phyloP scores from a whole-genome alignment of 2,888 invertebrate species.

The Stratiomys singularior region DNA sequence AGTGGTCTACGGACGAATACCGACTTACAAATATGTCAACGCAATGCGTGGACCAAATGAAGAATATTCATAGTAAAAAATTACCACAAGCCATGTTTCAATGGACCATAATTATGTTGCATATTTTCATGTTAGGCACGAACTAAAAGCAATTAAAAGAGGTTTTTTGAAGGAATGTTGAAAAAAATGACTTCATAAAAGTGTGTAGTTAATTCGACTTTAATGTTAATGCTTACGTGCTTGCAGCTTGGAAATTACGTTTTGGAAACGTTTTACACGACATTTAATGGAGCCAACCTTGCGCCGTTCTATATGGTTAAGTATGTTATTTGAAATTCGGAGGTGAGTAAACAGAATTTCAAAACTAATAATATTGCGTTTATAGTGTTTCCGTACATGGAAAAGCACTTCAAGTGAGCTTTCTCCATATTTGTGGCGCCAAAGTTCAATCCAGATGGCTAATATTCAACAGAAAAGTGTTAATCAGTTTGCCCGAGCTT shows the following conservation, averaged over 20 bases:
- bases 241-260: not conserved
- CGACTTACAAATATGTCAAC: constrained; percentile 3
- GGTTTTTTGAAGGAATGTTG: not conserved
- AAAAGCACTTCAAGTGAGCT: too few species aligned
- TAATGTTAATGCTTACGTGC: constrained; percentile 40
- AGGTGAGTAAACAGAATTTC: too few species aligned
- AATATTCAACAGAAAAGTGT: too few species aligned
- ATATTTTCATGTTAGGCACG: constrained; percentile 21
- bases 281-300: too few species aligned
- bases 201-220: constrained; percentile 22
- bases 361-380: too few species aligned
- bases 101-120: not conserved
- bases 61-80: not conserved
- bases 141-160: constrained; percentile 24
- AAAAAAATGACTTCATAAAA: not conserved
- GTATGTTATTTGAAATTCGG: too few species aligned
- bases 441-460: too few species aligned
- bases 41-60: not conserved
- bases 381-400: too few species aligned
- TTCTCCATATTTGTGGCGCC: too few species aligned
- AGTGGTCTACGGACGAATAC: constrained; percentile 26
- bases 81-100: not conserved
- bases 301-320: too few species aligned
- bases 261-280: too few species aligned
- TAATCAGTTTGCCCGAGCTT: too few species aligned